Percentiles rank a stretch among this genome's conserved stretches.
phyloP scores from a whole-genome alignment of 2,888 invertebrate species.

The Cephus runcator region DNA sequence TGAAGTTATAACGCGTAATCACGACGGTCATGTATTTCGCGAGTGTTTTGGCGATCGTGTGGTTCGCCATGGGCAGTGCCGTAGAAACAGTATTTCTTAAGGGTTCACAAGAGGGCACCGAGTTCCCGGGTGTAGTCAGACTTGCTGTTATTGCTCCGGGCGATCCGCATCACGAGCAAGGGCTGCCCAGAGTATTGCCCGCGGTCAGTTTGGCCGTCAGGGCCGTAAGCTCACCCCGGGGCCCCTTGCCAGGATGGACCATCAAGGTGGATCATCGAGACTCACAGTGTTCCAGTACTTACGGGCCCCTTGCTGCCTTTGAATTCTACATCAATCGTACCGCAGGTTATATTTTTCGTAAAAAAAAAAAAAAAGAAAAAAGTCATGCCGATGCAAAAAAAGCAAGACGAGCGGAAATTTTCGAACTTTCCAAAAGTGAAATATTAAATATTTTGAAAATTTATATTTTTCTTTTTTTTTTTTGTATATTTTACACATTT shows the following conservation, averaged over 20 bases:
- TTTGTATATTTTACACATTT: too few species aligned
- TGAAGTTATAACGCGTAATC: background rate
- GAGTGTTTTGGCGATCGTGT: background rate
- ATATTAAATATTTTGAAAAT: too few species aligned
- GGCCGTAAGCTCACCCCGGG: slow-evolving; percentile 71
- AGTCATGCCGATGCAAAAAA: background rate
- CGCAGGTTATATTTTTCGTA: slow-evolving; percentile 68
- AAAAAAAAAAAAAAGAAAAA: background rate
- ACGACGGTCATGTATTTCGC: background rate
- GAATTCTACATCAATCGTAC: slow-evolving; percentile 77
- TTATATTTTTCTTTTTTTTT: background rate
- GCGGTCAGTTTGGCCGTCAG: slow-evolving; percentile 77
- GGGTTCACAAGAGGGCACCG: slow-evolving; percentile 3
- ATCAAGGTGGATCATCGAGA: slow-evolving; percentile 78
- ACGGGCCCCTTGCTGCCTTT: slow-evolving; percentile 82
- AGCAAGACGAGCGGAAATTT: too few species aligned
- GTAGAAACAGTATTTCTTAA: slow-evolving; percentile 8
- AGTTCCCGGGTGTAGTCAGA: slow-evolving; percentile 68
- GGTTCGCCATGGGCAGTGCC: background rate
- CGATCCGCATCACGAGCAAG: slow-evolving; percentile 72
- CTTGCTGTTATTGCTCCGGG: slow-evolving; percentile 75
- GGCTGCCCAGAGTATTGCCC: slow-evolving; percentile 75
- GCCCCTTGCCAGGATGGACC: slow-evolving; percentile 75
- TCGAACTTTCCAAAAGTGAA: too few species aligned
- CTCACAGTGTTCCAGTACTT: slow-evolving; percentile 80